Conservation (phyloP, 2,888 invertebrate genomes). For the Eupithecia inturbata region DNA sequence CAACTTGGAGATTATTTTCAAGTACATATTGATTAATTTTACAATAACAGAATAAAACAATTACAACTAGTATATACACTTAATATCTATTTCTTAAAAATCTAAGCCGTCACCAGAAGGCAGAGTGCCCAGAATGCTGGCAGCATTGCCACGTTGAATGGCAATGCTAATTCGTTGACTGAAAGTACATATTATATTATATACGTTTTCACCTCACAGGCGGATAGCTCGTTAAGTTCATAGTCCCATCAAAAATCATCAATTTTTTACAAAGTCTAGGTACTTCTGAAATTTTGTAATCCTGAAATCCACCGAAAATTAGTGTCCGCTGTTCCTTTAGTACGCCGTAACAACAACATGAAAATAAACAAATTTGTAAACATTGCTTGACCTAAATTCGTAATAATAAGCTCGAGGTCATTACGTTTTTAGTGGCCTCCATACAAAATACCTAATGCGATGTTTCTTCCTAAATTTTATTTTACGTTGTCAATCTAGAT, state of each 20-base stretch:
- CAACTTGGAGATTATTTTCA: neutral
- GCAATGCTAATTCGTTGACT: no score
- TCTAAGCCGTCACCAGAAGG: no score
- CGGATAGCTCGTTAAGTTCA: no score
- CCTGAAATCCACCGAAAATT: conserved; percentile 18
- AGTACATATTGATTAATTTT: no score
- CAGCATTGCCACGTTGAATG: no score
- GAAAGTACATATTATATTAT: no score
- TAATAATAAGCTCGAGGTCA: conserved; percentile 32
- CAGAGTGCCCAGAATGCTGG: no score
- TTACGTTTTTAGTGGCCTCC: conserved; percentile 36
- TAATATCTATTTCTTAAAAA: no score
- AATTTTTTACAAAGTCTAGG: neutral
- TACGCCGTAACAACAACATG: conserved; percentile 14
- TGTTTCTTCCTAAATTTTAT: conserved; percentile 28
- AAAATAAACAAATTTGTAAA: conserved; percentile 19
- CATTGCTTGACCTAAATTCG: conserved; percentile 34
- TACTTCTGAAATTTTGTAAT: conserved; percentile 15
- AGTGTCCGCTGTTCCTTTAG: conserved; percentile 17
- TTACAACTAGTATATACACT: no score
- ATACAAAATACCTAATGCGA: conserved; percentile 27
- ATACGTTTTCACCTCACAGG: neutral
- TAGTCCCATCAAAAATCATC: neutral
- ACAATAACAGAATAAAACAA: no score
- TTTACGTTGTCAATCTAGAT: conserved; percentile 6